phyloP scores from a whole-genome alignment of 1,140 invertebrate species.

The Panulirus ornatus region DNA sequence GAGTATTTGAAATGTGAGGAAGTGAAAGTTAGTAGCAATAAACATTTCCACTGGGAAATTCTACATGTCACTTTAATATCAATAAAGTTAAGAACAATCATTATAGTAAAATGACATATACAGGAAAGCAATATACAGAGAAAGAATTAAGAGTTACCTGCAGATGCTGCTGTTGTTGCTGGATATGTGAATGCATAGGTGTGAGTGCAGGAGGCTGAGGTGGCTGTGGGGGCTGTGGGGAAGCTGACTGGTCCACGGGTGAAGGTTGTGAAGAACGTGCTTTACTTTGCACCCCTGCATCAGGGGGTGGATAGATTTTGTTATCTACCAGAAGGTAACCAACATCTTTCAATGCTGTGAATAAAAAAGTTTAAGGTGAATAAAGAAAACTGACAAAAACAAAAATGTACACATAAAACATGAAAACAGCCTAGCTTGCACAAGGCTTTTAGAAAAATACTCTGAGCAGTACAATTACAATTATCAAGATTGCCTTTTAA shows the following conservation, averaged over 20 bases:
- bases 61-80: too few species aligned
- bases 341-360: constrained; percentile 75
- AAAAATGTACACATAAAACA: too few species aligned
- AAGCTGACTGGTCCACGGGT: constrained; percentile 77
- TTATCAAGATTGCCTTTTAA: too few species aligned
- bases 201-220: constrained; percentile 75
- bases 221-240: constrained; percentile 74
- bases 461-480: too few species aligned
- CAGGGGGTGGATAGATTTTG: constrained; percentile 72
- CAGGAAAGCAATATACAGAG: neutral
- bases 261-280: constrained; percentile 76
- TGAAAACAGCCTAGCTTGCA: too few species aligned
- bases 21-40: too few species aligned
- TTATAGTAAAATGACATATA: neutral
- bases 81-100: neutral
- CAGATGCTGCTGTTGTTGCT: constrained; percentile 78
- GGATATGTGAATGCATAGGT: constrained; percentile 77
- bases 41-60: too few species aligned
- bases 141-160: too few species aligned
- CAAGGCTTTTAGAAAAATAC: too few species aligned
- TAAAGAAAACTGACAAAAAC: too few species aligned
- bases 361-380: neutral
- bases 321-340: constrained; percentile 74
- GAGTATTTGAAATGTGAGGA: too few species aligned
- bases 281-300: constrained; percentile 47